A percentile compares a stretch with the other conserved stretches of the same genome.
These are phyloP conservation scores for Epinephelus coioides DNA, from an alignment of 2,797 vertebrate species.

Conservation along the genomic window DNA sequence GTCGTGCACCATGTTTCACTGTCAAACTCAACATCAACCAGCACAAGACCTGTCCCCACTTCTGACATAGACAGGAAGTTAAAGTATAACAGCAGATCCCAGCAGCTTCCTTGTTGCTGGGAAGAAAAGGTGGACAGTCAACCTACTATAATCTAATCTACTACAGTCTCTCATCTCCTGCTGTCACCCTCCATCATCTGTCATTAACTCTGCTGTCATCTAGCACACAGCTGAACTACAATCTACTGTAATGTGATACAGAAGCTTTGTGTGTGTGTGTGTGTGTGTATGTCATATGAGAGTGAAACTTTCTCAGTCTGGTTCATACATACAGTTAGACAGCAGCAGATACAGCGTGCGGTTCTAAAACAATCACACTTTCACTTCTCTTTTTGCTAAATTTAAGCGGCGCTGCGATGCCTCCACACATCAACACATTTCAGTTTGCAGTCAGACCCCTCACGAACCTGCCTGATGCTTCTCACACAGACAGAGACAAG, in stretches of 20 bases:
- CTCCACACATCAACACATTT: conserved; percentile 4
- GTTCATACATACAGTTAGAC: background rate
- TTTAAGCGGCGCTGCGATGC: conserved; percentile 32
- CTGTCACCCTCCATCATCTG: no score
- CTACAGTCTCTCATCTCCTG: background rate
- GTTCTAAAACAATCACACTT: conserved; percentile 50
- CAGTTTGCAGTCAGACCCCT: conserved; percentile 1
- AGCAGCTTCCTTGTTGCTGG: conserved; percentile 2
- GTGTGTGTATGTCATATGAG: no score
- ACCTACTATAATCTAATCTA: background rate
- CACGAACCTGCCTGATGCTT: background rate
- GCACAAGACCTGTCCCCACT: background rate
- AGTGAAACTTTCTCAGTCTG: background rate
- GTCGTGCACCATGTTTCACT: background rate
- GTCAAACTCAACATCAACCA: background rate
- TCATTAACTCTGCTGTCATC: background rate
- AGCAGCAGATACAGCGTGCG: background rate
- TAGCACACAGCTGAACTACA: background rate
- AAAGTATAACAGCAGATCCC: background rate
- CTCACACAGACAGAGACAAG: background rate
- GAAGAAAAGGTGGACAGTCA: background rate
- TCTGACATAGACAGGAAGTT: background rate
- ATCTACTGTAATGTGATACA: background rate
- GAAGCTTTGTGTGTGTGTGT: background rate
- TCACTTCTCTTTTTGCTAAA: conserved; percentile 82